Conservation (phyloP, 2,888 invertebrate species). For the Pseudococcus longispinus region DNA sequence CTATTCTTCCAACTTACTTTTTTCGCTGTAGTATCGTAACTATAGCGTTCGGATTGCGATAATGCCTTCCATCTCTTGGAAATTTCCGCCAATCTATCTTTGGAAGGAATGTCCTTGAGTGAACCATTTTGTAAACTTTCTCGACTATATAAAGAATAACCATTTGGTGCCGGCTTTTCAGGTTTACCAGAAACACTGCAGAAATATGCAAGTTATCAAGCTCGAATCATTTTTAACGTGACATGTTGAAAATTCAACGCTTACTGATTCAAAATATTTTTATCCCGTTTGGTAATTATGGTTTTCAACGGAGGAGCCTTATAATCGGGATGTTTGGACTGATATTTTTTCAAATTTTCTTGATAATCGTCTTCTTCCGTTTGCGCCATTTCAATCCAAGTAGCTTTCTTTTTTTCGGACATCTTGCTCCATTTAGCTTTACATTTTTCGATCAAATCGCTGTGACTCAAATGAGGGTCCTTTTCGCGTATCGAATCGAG, state of each 20-base stretch:
- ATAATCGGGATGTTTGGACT: slow-evolving; percentile 57
- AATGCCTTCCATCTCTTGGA: slow-evolving; percentile 57
- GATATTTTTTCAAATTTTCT: slow-evolving; percentile 53
- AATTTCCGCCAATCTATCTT: slow-evolving; percentile 56
- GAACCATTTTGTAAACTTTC: slow-evolving; percentile 57
- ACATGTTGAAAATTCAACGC: not conserved
- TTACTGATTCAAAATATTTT: slow-evolving; percentile 55
- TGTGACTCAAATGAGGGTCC: not conserved
- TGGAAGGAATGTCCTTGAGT: slow-evolving; percentile 52
- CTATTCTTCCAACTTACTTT: slow-evolving; percentile 9
- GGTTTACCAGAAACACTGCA: slow-evolving; percentile 57
- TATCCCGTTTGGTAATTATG: slow-evolving; percentile 57
- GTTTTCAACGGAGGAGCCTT: slow-evolving; percentile 54
- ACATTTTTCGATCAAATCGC: slow-evolving; percentile 11
- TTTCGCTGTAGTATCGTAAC: slow-evolving; percentile 50
- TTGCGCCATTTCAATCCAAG: slow-evolving; percentile 57
- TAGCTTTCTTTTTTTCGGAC: slow-evolving; percentile 57
- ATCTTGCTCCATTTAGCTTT: slow-evolving; percentile 57
- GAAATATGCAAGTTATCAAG: not conserved
- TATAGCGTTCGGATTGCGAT: slow-evolving; percentile 52
- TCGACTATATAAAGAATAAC: slow-evolving; percentile 55
- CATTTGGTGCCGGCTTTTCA: slow-evolving; percentile 57
- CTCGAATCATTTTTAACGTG: no score
- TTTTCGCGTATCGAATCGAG: not conserved
- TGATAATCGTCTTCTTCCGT: slow-evolving; percentile 42